Evolutionary conservation across 2,888 invertebrate species (phyloP).

Genomic region (Epinotia demarniana): DNA sequence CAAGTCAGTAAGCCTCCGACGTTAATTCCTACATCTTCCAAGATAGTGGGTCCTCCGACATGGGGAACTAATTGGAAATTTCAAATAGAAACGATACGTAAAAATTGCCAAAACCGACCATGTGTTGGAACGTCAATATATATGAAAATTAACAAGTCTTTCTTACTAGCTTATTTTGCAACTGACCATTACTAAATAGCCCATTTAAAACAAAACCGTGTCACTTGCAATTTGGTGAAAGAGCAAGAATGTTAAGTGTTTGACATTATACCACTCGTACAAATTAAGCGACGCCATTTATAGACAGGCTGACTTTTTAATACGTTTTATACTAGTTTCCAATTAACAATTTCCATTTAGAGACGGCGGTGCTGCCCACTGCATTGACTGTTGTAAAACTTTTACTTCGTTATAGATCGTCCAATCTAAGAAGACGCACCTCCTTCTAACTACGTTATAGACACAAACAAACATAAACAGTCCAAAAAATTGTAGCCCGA

Average conservation of each 20-base stretch:
- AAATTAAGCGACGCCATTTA: slow-evolving; percentile 38
- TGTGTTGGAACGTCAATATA: no score
- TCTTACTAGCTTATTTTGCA: not conserved
- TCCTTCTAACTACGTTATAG: no score
- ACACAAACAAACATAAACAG: no score
- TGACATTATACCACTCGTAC: slow-evolving; percentile 29
- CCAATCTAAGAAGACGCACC: not conserved
- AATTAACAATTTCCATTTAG: slow-evolving; percentile 41
- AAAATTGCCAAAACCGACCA: no score
- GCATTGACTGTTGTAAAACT: slow-evolving; percentile 20
- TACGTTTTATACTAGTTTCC: slow-evolving; percentile 36
- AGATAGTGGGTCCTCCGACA: no score
- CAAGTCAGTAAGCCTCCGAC: no score
- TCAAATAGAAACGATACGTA: no score
- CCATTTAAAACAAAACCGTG: not conserved
- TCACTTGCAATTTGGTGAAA: slow-evolving; percentile 22
- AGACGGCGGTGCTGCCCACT: slow-evolving; percentile 23
- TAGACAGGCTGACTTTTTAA: slow-evolving; percentile 36
- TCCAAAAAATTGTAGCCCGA: no score
- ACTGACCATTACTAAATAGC: not conserved
- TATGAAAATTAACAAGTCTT: no score
- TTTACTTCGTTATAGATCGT: slow-evolving; percentile 16
- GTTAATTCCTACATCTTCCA: no score
- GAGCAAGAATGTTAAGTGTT: slow-evolving; percentile 29
- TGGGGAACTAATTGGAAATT: no score